Base-by-base conservation (phyloP, 2,888 invertebrate species). In the Acanthosepion esculentum region DNA sequence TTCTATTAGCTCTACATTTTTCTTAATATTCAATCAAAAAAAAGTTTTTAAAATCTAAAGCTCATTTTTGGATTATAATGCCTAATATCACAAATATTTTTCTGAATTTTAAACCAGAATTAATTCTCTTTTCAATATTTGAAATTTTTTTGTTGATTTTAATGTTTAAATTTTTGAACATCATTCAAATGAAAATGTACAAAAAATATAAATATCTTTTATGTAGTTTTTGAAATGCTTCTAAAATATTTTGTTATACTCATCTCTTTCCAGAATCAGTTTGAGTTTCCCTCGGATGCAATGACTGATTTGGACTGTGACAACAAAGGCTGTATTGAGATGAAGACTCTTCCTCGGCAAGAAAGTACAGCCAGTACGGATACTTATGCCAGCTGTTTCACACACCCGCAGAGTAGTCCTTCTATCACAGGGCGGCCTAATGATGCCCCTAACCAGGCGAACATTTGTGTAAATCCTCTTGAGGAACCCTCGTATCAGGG, bases 341-440 rank as follows among this genome's bases (percentile, higher is more conserved):
- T 97, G 96, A 96, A 96, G 96, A 96, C 96, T 94, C 96, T 97
- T 94, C 96, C 96, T 95, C 96, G 97, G 18, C 97, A 97, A 95
- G 96, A 96, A 95, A 96, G 96, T 97, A 98, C 98, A 95, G 98
- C 98, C 98, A 98, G 99, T 98, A 98, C 99, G 97, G 99, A 99
- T 98, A 99, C 99, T 96, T 99, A 99, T 98, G 99, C 99, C 98
- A 99, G 99, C 98, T 99, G 99, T 98, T 98, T 99, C 98, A 99
- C 99, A 97, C 99, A 99, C 98, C 99, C 99, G 97, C 97, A 96
- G 93, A 96, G 96, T 95, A 96, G 96, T 95, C 97, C 97, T 92
- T 96, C 96, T 59, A 95, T 95, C 50, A 93, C 95, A 18, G 95
- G 94, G 33, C 95, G 91, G 94, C 95, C 95, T 91, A 94, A 94